Evolutionary conservation across 2,113 vertebrate species (phyloP).

Genomic region (Daubentonia madagascariensis): DNA sequence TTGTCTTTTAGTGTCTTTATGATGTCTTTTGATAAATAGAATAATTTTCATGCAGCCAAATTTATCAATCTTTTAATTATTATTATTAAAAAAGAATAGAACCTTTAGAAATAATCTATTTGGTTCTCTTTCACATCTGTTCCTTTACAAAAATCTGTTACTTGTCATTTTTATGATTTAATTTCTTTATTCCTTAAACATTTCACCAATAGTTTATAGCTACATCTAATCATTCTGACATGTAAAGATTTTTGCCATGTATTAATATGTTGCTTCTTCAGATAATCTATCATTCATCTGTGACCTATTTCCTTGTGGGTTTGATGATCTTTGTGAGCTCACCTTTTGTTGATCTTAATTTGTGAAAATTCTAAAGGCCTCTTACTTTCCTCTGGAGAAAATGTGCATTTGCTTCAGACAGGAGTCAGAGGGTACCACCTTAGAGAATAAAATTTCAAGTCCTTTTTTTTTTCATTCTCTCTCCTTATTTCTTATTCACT

Average conservation of each 20-base stretch:
- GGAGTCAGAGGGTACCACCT: neutral
- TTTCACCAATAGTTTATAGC: neutral
- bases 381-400: neutral
- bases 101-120: neutral
- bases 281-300: neutral
- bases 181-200: neutral
- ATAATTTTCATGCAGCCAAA: neutral
- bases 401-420: neutral
- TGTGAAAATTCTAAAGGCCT: conserved; percentile 30
- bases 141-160: neutral
- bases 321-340: neutral
- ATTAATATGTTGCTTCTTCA: neutral
- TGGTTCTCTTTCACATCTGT: neutral
- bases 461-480: neutral
- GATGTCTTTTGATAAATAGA: neutral
- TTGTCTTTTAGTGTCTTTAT: neutral
- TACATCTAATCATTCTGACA: neutral
- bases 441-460: conserved; percentile 41
- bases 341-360: conserved; percentile 18
- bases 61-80: neutral
- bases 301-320: neutral
- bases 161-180: neutral
- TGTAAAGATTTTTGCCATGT: neutral
- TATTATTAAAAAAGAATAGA: conserved; percentile 3
- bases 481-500: neutral